Conservation (phyloP, 2,888 invertebrate species). For the Drosophila flavopinicola region DNA sequence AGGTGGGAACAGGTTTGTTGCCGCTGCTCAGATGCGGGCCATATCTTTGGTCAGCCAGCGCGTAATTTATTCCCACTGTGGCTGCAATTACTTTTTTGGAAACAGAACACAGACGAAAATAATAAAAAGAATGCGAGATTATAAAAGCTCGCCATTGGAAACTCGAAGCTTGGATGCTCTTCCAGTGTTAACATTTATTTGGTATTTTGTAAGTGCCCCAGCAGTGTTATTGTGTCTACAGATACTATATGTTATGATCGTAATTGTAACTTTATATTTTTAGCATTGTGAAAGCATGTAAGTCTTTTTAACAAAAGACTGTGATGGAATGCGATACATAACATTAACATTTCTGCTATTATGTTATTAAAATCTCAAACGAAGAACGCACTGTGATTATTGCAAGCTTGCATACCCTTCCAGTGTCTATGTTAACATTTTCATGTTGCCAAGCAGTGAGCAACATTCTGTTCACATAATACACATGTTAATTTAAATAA, state of each 20-base stretch:
- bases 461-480: not conserved
- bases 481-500: not conserved
- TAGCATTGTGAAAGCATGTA: no score
- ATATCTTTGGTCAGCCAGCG: slow-evolving; percentile 68
- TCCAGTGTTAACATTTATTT: no score
- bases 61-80: slow-evolving; percentile 78
- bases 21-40: slow-evolving; percentile 68
- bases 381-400: no score
- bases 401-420: not conserved
- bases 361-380: no score
- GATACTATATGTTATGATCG: no score
- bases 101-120: slow-evolving; percentile 39
- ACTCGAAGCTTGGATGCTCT: slow-evolving; percentile 32
- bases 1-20: slow-evolving; percentile 76
- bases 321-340: no score
- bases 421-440: not conserved
- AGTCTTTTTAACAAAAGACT: no score
- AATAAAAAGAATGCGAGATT: slow-evolving; percentile 2
- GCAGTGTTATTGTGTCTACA: no score
- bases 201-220: no score
- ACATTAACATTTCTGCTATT: no score
- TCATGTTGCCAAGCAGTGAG: not conserved
- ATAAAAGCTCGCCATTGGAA: slow-evolving; percentile 12
- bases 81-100: slow-evolving; percentile 71
- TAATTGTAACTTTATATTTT: no score